Percentiles rank a stretch among this genome's conserved stretches.
phyloP scores from a whole-genome alignment of 2,113 vertebrate genomes.

The Hemibagrus wyckioides region DNA sequence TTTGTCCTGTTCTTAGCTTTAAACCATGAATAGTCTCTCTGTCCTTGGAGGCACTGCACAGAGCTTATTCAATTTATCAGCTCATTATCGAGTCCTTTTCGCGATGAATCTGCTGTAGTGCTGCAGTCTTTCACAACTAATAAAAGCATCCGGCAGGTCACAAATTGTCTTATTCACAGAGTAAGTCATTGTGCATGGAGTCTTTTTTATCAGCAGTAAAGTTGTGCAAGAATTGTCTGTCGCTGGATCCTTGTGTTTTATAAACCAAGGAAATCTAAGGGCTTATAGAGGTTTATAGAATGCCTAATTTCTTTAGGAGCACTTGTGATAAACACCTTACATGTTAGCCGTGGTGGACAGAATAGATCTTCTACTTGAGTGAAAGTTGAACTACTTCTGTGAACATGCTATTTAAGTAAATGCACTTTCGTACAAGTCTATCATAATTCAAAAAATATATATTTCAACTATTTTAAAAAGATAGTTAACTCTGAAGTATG shows the following conservation, averaged over 20 bases:
- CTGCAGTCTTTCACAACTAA: neutral
- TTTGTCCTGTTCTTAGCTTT: neutral
- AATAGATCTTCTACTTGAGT: neutral
- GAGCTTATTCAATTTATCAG: slow-evolving; percentile 5
- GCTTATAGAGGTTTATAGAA: neutral
- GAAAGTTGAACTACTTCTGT: neutral
- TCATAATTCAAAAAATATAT: no score
- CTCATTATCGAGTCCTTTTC: neutral
- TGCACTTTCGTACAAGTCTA: neutral
- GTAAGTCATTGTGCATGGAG: neutral
- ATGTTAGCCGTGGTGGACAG: neutral
- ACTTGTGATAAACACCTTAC: neutral
- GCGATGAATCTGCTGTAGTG: neutral
- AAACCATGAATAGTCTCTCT: neutral
- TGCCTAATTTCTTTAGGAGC: neutral
- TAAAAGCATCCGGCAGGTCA: slow-evolving; percentile 1
- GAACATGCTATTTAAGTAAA: neutral
- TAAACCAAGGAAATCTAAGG: neutral
- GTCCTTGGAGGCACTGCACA: neutral
- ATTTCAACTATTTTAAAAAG: no score
- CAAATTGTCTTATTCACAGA: neutral
- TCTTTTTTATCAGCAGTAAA: slow-evolving; percentile 1
- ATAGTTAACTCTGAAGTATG: neutral
- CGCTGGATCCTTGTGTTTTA: neutral
- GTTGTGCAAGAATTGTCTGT: neutral